Evolutionary conservation across 1,140 invertebrate genomes (phyloP).

Genomic region (Lamellibrachia luymesi): DNA sequence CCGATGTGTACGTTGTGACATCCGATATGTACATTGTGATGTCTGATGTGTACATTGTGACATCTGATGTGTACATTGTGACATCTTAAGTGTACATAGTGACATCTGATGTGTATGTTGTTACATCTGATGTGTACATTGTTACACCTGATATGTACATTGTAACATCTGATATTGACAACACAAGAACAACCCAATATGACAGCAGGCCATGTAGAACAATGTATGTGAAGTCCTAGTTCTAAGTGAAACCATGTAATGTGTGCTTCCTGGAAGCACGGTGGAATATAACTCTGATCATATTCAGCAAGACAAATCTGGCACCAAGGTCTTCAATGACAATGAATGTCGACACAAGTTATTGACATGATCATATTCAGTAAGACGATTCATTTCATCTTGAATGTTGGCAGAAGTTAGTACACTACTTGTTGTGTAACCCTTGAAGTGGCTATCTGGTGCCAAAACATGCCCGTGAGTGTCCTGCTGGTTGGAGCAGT

Average conservation of each 20-base stretch:
- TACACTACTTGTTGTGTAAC: background rate
- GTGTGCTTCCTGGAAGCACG: background rate
- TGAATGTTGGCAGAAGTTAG: background rate
- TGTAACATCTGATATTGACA: background rate
- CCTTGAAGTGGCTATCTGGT: background rate
- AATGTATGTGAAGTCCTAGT: background rate
- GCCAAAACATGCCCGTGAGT: background rate
- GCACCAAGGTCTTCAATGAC: too few relatives aligned
- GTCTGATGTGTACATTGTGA: background rate
- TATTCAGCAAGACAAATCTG: too few relatives aligned
- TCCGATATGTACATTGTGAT: background rate
- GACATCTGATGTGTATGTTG: background rate
- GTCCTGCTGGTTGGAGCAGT: background rate
- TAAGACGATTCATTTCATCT: background rate
- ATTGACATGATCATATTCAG: background rate
- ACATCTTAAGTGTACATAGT: background rate
- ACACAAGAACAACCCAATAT: background rate
- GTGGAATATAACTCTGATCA: background rate
- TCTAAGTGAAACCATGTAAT: background rate
- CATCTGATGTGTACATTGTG: background rate
- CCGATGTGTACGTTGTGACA: background rate
- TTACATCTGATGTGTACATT: background rate
- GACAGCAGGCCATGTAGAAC: background rate
- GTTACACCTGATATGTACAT: background rate
- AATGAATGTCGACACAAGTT: too few relatives aligned